A percentile compares a stretch with the other conserved stretches of the same genome.
Evolutionary conservation across 2,797 vertebrate species (phyloP).

Genomic region (Masticophis lateralis): DNA sequence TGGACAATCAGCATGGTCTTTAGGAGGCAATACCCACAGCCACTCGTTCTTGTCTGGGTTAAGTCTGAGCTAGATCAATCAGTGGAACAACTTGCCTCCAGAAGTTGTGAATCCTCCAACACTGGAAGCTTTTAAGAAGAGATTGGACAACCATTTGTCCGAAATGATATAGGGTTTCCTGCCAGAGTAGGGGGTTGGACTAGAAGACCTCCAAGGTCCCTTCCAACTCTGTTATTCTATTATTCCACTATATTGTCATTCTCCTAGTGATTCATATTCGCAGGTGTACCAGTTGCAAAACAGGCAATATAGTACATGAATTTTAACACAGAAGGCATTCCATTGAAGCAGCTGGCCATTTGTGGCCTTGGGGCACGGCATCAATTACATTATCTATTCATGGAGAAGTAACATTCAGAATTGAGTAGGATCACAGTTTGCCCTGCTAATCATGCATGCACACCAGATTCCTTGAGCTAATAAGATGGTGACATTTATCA

Average conservation of each 20-base stretch:
- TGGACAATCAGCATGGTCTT: too few relatives aligned
- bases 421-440: conserved; percentile 56
- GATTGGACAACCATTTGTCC: not conserved
- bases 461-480: conserved; percentile 53
- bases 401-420: conserved; percentile 58
- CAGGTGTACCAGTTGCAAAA: conserved; percentile 65
- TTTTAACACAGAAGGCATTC: conserved; percentile 68
- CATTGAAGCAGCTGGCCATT: conserved; percentile 62
- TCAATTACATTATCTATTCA: conserved; percentile 73
- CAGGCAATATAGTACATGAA: conserved; percentile 69
- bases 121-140: not conserved
- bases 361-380: conserved; percentile 64
- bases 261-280: conserved; percentile 66
- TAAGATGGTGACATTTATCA: conserved; percentile 49
- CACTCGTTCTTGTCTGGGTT: too few relatives aligned
- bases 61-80: not conserved
- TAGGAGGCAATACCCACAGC: too few relatives aligned
- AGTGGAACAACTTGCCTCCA: not conserved
- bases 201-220: conserved; percentile 31
- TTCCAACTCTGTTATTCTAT: conserved; percentile 1
- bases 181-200: not conserved
- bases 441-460: conserved; percentile 52
- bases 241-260: conserved; percentile 22
- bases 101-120: not conserved
- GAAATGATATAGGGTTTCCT: not conserved